Base-by-base conservation (phyloP, 1,140 invertebrate species). In the Sinella curviseta region DNA sequence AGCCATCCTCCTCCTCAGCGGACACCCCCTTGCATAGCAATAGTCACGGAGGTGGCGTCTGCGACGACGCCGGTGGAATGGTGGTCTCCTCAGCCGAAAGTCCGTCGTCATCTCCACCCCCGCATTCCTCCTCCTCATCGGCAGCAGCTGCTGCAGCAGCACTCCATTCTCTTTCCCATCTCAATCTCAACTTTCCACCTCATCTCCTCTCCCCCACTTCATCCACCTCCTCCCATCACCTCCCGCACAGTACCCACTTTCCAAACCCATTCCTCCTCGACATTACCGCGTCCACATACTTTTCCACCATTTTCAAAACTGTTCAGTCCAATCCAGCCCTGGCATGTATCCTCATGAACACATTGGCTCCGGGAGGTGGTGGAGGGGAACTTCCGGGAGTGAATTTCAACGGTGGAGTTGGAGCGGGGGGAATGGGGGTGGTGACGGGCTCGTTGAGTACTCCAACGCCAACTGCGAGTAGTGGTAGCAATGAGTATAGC, bases 51-150 rank as follows among this genome's bases (percentile, higher is more conserved):
- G 24, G 55, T 17, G 3, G 85, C 88, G 20, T 85, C 85, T 39
- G 87, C 87, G n/a, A n/a, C 16, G 88, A 87, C 16, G 88, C 88
- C 17, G 88, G 88, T n/a, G 88, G 87, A 30, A 89, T 89, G 78
- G 84, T 24, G 12, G 55, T 4, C 14, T 60, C 55, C 55, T 16
- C 14, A 14, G 24, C 12, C 4, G 24, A 60, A 20, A 89, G 14
- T 87, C 88, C 2, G 89, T 89, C 0, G 92, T 91, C n/a, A n/a
- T n/a, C n/a, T n/a, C n/a, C n/a, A n/a, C n/a, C n/a, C n/a, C n/a
- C n/a, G n/a, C 93, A 54, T 92, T 93, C 82, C 89, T 92, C 36
- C 92, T 92, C 84, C 91, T 93, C 17, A 91, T 91, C 35, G 92
- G 92, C 83, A 91, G n/a, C n/a, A n/a, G n/a, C n/a, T n/a, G n/a